A percentile compares a stretch with the other conserved stretches of the same genome.
Evolutionary conservation across 2,888 invertebrate species (phyloP).

Genomic region (Carterocephalus palaemon): DNA sequence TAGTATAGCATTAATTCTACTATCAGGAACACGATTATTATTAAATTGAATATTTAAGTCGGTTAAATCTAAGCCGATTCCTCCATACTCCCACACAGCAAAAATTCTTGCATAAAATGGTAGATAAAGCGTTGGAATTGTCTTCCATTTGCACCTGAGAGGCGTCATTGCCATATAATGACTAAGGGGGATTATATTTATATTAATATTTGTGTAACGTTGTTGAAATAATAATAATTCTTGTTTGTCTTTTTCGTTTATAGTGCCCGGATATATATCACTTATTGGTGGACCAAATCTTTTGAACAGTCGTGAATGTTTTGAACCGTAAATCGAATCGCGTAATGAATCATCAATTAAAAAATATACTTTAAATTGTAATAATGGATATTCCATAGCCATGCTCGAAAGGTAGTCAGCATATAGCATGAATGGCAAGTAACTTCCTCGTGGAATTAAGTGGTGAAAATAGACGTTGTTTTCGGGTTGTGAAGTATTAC

Average conservation of each 20-base stretch:
- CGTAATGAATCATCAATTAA: constrained; percentile 56
- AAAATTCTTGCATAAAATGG: constrained; percentile 73
- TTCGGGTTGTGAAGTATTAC: constrained; percentile 46
- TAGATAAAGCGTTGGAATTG: constrained; percentile 58
- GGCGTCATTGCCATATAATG: constrained; percentile 73
- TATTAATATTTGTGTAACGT: constrained; percentile 61
- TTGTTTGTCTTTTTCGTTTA: constrained; percentile 41
- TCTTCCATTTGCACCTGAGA: constrained; percentile 67
- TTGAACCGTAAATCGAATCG: constrained; percentile 35
- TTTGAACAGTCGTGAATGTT: constrained; percentile 44
- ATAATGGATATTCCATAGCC: constrained; percentile 49
- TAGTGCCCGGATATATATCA: constrained; percentile 32
- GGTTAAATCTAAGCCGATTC: constrained; percentile 62
- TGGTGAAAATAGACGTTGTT: constrained; percentile 59
- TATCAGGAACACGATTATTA: constrained; percentile 39
- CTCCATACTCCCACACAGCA: constrained; percentile 77
- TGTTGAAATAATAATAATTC: constrained; percentile 49
- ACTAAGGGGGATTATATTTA: constrained; percentile 54
- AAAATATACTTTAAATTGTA: constrained; percentile 55
- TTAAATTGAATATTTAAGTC: constrained; percentile 45
- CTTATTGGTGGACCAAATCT: constrained; percentile 41
- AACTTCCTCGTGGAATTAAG: constrained; percentile 45
- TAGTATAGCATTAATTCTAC: constrained; percentile 48
- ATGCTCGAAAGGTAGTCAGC: constrained; percentile 53
- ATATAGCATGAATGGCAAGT: constrained; percentile 45